A percentile compares a stretch with the other conserved stretches of the same genome.
Evolutionary conservation across 2,888 invertebrate genomes (phyloP).

Genomic region (Trichopria drosophilae): DNA sequence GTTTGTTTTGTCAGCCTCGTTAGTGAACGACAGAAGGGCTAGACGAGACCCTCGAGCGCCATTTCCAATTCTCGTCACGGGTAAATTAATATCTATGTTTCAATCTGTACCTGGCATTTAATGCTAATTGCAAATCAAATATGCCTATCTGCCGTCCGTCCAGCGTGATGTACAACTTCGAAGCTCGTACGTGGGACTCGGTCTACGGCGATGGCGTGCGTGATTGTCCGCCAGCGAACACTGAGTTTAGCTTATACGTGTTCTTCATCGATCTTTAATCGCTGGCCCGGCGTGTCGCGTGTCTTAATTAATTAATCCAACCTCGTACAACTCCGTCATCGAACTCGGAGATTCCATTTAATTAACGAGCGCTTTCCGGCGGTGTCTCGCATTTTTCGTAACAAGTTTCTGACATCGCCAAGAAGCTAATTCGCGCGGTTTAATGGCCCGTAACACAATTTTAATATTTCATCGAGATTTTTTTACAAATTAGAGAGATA

Average conservation of each 20-base stretch:
- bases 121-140: constrained; percentile 44
- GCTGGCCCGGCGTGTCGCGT: constrained; percentile 2
- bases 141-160: constrained; percentile 37
- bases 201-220: constrained; percentile 30
- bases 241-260: not conserved
- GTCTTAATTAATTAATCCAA: constrained; percentile 27
- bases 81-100: constrained; percentile 40
- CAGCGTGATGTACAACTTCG: constrained; percentile 34
- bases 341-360: constrained; percentile 18
- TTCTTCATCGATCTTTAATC: not conserved
- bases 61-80: constrained; percentile 30
- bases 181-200: constrained; percentile 33
- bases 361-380: constrained; percentile 24
- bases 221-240: too few species aligned
- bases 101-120: constrained; percentile 41
- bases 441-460: too few species aligned
- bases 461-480: too few species aligned
- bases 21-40: constrained; percentile 2
- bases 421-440: not conserved
- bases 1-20: not conserved
- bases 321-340: constrained; percentile 5
- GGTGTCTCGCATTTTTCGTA: constrained; percentile 18
- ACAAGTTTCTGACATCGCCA: not conserved
- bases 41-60: constrained; percentile 9
- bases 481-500: too few species aligned